Evolutionary conservation across 2,888 invertebrate species (phyloP).

Genomic region (Volucella bombylans): DNA sequence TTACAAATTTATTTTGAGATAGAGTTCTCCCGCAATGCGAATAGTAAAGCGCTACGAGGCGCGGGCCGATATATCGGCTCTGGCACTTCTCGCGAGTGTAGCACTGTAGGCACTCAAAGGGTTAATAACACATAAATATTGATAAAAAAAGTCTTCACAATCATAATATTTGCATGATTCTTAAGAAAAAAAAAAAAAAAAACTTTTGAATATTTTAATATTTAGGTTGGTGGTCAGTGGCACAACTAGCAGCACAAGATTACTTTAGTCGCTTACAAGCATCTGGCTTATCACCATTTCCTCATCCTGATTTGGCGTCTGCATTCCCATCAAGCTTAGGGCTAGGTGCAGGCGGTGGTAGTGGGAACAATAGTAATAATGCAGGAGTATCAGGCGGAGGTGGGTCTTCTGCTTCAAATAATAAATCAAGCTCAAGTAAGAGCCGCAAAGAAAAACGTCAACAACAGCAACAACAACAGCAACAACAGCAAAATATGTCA

Average conservation of each 20-base stretch:
- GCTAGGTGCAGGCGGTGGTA: constrained; percentile 75
- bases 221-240: constrained; percentile 95
- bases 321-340: constrained; percentile 83
- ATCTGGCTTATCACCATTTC: constrained; percentile 88
- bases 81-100: too few species aligned
- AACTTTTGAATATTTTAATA: constrained; percentile 10
- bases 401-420: constrained; percentile 77
- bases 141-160: neutral
- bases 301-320: constrained; percentile 86
- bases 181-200: neutral
- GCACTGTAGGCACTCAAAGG: too few species aligned
- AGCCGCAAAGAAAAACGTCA: constrained; percentile 81
- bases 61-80: too few species aligned
- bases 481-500: constrained; percentile 80
- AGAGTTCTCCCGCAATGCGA: too few species aligned
- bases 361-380: constrained; percentile 78
- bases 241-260: constrained; percentile 93
- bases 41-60: too few species aligned
- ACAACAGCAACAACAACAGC: constrained; percentile 79
- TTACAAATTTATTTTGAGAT: too few species aligned
- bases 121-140: too few species aligned
- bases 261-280: constrained; percentile 92
- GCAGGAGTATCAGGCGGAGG: constrained; percentile 79
- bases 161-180: neutral
- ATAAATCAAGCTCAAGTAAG: constrained; percentile 79